These are phyloP conservation scores for Chiloscyllium plagiosum DNA, from an alignment of 2,113 vertebrate genomes.

Conservation along the genomic window DNA sequence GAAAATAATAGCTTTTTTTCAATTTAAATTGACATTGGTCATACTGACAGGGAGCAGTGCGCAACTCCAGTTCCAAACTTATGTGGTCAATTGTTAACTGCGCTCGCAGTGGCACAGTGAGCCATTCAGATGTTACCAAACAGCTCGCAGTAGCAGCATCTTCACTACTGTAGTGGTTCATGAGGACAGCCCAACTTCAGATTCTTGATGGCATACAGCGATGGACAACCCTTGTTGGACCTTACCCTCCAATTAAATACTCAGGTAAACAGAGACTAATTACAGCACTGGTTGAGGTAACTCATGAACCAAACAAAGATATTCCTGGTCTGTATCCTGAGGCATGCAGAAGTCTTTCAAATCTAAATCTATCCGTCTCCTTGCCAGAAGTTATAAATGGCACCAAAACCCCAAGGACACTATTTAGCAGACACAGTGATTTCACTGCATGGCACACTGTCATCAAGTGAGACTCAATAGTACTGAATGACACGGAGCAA, in stretches of 20 bases:
- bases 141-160: not conserved
- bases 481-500: not conserved
- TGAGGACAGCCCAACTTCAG: not conserved
- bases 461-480: not conserved
- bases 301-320: not conserved
- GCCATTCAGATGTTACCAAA: not conserved
- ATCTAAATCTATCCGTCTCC: too few relatives aligned
- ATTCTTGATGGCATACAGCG: not conserved
- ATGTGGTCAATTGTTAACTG: not conserved
- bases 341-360: not conserved
- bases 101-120: not conserved
- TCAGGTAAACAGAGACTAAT: not conserved
- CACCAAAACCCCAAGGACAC: not conserved
- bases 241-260: not conserved
- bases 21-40: not conserved
- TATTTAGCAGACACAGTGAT: not conserved
- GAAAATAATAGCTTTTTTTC: conserved; percentile 11
- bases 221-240: not conserved
- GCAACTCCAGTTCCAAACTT: not conserved
- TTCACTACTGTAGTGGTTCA: not conserved
- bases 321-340: not conserved
- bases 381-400: not conserved
- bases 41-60: not conserved
- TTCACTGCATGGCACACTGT: not conserved
- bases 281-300: not conserved